A percentile compares a stretch with the other conserved stretches of the same genome.
These are phyloP conservation scores for Drosophila triauraria DNA, from an alignment of 1,140 invertebrate species.

Conservation along the genomic window DNA sequence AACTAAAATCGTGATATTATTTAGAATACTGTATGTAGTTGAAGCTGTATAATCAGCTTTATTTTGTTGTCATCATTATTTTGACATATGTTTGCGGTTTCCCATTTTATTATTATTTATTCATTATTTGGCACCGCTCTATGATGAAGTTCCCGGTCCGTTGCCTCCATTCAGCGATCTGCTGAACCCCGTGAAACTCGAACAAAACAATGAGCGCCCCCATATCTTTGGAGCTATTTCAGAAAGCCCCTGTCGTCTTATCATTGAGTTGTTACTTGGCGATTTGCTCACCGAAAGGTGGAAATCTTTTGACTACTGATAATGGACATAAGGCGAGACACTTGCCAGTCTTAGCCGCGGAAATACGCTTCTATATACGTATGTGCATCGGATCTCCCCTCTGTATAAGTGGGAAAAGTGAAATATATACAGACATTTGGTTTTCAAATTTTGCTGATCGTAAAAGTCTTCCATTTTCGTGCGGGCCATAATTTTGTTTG, in stretches of 20 bases:
- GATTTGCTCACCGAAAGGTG: constrained; percentile 39
- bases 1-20: background rate
- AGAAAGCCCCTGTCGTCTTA: constrained; percentile 19
- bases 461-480: constrained; percentile 4
- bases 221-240: constrained; percentile 24
- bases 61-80: constrained; percentile 58
- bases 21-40: background rate
- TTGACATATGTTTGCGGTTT: constrained; percentile 40
- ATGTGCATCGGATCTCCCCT: background rate
- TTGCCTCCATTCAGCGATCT: constrained; percentile 22
- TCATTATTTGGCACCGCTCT: constrained; percentile 16
- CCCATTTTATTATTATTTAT: constrained; percentile 35
- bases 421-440: background rate
- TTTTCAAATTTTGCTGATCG: constrained; percentile 1
- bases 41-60: constrained; percentile 21
- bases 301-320: constrained; percentile 39
- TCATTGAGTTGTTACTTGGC: constrained; percentile 31
- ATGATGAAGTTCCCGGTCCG: constrained; percentile 27
- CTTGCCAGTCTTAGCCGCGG: constrained; percentile 8
- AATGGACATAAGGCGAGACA: constrained; percentile 13
- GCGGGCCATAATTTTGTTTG: constrained; percentile 5
- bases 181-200: constrained; percentile 2
- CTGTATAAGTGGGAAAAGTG: background rate
- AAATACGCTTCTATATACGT: background rate
- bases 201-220: constrained; percentile 12